These are phyloP conservation scores for Andinoacara biseriatus DNA, from an alignment of 2,113 vertebrate species.

Conservation along the genomic window DNA sequence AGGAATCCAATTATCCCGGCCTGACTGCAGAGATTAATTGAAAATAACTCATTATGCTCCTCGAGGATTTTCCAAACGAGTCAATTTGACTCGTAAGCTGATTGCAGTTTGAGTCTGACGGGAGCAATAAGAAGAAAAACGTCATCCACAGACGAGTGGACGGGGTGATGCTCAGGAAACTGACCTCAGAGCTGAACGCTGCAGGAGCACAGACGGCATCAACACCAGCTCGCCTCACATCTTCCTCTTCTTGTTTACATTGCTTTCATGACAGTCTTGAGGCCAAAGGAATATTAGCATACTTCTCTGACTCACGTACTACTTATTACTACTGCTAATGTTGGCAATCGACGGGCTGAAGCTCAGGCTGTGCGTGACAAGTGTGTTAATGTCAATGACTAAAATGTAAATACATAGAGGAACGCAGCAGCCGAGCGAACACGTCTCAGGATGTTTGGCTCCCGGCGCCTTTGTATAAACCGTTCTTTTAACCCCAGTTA, in stretches of 20 bases:
- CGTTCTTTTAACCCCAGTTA: background rate
- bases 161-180: background rate
- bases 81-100: slow-evolving; percentile 35
- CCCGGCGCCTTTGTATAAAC: fast-evolving
- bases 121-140: background rate
- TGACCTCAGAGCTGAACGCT: background rate
- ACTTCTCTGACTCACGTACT: slow-evolving; percentile 23
- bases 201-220: background rate
- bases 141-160: background rate
- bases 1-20: slow-evolving; percentile 48
- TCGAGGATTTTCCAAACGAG: slow-evolving; percentile 33
- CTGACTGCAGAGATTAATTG: slow-evolving; percentile 50
- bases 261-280: slow-evolving; percentile 1
- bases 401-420: background rate
- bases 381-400: background rate
- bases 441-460: background rate
- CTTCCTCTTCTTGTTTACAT: background rate
- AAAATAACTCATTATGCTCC: slow-evolving; percentile 54
- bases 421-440: background rate
- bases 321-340: slow-evolving; percentile 12
- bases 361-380: background rate
- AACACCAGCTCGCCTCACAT: background rate
- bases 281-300: slow-evolving; percentile 12
- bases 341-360: background rate
- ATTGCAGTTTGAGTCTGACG: slow-evolving; percentile 16